Base-by-base conservation (phyloP, 2,888 invertebrate genomes). In the Apamea anceps region DNA sequence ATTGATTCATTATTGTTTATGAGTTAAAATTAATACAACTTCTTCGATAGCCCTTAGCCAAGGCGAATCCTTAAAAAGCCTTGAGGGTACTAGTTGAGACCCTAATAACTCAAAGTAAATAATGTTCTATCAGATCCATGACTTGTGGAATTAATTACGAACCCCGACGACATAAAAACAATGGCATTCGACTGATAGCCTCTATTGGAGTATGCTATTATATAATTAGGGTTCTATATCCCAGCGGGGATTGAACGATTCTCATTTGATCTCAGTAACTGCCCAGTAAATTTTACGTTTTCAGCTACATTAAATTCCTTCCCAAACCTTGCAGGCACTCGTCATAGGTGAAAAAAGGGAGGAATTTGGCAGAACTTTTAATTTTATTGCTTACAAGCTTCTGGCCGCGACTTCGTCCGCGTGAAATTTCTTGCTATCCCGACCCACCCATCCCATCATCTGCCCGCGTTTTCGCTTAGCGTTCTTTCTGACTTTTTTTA, bases 11-110 rank as follows among this genome's bases (percentile, higher is more conserved):
- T 92, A 94, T 92, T 93, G 90, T 92, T 92, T 91, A 92, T 91
- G 89, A 94, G 89, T 93, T 91, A 87, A 93, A 92, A 93, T 93
- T 91, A 92, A 92, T 92, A 91, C 87, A 94, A 92, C 86, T 93
- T 92, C 89, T 90, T 91, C 85, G 89, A 91, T 90, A 90, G 89
- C 87, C 85, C 86, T 90, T 81, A 90, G 88, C 75, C 79, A 54
- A 81, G 73, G 74, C 81, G 78, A 73, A 80, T 82, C 67, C 57
- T 84, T 85, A 79, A 79, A 85, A 81, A 65, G 82, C 85, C 80
- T 85, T 78, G 79, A 81, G 86, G 79, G 78, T 77, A 68, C 79
- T 81, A 86, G 80, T 85, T 88, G 76, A 87, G 82, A 83, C 78
- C 85, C 81, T 84, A 89, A 89, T 89, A 91, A 91, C 85, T 90